Evolutionary conservation across 2,888 invertebrate species (phyloP).

Genomic region (Andrena minutula): DNA sequence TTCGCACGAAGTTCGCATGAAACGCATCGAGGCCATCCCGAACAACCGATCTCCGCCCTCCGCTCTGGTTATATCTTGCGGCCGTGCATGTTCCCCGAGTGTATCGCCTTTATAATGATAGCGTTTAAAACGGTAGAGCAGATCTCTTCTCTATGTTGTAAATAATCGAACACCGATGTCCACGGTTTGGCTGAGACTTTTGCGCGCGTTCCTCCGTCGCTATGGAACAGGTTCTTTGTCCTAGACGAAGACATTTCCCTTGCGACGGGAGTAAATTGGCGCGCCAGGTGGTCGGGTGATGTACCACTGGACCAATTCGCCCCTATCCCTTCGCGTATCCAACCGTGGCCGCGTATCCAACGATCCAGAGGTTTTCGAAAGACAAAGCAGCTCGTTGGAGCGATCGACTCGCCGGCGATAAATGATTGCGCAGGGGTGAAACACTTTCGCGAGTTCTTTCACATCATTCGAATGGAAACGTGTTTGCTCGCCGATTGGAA

Average conservation of each 20-base stretch:
- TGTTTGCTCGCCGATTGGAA: no score
- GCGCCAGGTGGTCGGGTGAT: neutral
- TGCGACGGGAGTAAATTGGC: neutral
- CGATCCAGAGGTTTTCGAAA: neutral
- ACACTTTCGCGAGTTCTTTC: no score
- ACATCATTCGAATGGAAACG: no score
- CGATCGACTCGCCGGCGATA: no score
- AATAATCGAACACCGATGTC: constrained; percentile 43
- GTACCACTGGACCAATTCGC: neutral
- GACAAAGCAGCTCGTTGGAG: neutral
- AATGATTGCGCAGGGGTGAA: no score
- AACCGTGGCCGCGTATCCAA: neutral
- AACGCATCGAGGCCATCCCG: constrained; percentile 3
- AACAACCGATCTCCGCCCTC: constrained; percentile 14
- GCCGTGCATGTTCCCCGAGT: constrained; percentile 65
- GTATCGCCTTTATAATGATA: constrained; percentile 69
- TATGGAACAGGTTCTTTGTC: constrained; percentile 36
- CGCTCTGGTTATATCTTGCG: constrained; percentile 51
- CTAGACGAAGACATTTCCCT: constrained; percentile 38
- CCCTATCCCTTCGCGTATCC: neutral
- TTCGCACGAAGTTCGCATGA: neutral
- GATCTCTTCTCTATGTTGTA: constrained; percentile 65
- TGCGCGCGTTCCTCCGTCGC: constrained; percentile 25
- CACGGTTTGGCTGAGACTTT: constrained; percentile 6
- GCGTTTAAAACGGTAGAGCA: constrained; percentile 56